A percentile compares a stretch with the other conserved stretches of the same genome.
Evolutionary conservation across 2,888 invertebrate genomes (phyloP).

Genomic region (Callosobruchus maculatus): DNA sequence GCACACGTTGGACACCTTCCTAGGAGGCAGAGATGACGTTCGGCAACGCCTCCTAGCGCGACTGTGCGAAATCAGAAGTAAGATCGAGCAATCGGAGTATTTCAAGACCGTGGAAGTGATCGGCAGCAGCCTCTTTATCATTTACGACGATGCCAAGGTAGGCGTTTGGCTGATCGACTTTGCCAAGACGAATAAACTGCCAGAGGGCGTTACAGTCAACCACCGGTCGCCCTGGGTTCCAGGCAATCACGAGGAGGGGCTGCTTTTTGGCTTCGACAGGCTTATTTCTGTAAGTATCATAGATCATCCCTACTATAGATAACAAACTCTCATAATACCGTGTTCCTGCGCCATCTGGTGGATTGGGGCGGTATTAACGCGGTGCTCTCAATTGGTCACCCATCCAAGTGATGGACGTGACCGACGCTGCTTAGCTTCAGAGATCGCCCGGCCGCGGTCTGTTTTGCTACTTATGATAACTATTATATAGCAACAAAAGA

Average conservation of each 20-base stretch:
- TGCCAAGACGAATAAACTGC: constrained; percentile 82
- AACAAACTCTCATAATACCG: no score
- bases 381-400: no score
- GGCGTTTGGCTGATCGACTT: constrained; percentile 98
- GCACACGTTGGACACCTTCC: constrained; percentile 70
- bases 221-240: constrained; percentile 83
- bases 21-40: constrained; percentile 63
- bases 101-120: constrained; percentile 89
- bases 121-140: constrained; percentile 90
- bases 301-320: no score
- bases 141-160: constrained; percentile 83
- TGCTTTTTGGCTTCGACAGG: constrained; percentile 88
- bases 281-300: constrained; percentile 66
- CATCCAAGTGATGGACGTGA: no score
- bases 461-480: no score
- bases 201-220: constrained; percentile 64
- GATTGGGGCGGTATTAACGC: no score
- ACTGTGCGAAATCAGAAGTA: constrained; percentile 70
- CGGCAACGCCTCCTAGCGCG: constrained; percentile 68
- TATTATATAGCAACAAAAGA: no score
- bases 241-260: constrained; percentile 97
- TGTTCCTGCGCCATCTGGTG: no score
- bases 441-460: no score
- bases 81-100: constrained; percentile 79
- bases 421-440: no score